These are phyloP conservation scores for Ctenopoma multispine DNA, from an alignment of 2,797 vertebrate genomes.

Conservation along the genomic window DNA sequence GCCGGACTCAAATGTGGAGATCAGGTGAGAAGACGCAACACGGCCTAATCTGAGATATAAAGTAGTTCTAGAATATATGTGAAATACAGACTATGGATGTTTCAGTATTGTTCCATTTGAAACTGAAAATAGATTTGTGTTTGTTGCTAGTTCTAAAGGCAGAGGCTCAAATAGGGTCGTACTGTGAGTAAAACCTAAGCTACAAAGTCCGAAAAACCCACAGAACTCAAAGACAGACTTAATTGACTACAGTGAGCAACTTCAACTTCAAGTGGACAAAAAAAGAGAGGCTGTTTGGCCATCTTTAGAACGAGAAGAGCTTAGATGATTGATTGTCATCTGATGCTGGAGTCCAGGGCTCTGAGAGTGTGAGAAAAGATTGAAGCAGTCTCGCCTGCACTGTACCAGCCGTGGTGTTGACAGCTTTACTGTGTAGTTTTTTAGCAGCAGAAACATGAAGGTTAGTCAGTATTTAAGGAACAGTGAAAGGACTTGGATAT, in stretches of 20 bases:
- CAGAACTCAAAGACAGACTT: background rate
- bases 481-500: constrained; percentile 22
- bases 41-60: too few relatives aligned
- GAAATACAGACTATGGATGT: too few relatives aligned
- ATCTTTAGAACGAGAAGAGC: too few relatives aligned
- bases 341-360: background rate
- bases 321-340: too few relatives aligned
- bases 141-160: background rate
- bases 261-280: too few relatives aligned
- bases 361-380: background rate
- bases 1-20: constrained; percentile 95
- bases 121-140: background rate
- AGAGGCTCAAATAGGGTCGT: background rate
- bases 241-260: too few relatives aligned
- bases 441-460: background rate
- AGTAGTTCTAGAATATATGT: too few relatives aligned
- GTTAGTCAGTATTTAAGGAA: constrained; percentile 1
- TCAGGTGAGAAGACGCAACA: constrained; percentile 84
- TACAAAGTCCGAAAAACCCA: background rate
- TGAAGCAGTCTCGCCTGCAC: too few relatives aligned
- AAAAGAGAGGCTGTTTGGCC: too few relatives aligned
- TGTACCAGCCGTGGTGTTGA: background rate
- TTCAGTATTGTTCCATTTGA: background rate
- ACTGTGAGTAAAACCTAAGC: background rate
- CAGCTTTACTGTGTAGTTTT: background rate